Conservation (phyloP, 2,113 vertebrate species). For the Heloderma charlesbogerti region DNA sequence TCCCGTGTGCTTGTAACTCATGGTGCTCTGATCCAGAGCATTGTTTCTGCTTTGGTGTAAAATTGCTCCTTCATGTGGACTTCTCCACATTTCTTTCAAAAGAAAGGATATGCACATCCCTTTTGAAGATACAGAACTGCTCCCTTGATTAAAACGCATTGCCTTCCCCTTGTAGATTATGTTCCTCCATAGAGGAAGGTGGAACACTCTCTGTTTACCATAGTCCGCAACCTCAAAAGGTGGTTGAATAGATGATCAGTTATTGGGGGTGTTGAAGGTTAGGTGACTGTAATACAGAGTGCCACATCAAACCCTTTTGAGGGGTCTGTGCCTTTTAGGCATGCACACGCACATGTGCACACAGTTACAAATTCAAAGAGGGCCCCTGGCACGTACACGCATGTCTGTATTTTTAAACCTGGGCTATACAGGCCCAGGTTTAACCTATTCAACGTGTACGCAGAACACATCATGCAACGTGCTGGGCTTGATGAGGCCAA, state of each 20-base stretch:
- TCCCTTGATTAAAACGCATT: background rate
- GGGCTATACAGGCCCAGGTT: background rate
- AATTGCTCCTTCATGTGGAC: background rate
- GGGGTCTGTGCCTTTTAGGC: no score
- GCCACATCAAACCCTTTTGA: no score
- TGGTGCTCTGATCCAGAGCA: background rate
- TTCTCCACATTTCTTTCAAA: background rate
- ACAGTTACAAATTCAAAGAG: no score
- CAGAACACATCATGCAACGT: no score
- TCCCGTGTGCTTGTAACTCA: background rate
- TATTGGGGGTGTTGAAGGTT: no score
- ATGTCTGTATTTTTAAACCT: background rate
- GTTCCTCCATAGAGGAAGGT: no score
- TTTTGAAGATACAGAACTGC: background rate
- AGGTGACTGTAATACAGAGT: no score
- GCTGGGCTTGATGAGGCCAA: no score
- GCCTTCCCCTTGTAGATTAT: background rate
- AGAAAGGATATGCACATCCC: background rate
- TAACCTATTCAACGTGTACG: no score
- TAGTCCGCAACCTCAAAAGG: background rate
- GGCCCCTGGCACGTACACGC: no score
- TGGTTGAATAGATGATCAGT: no score
- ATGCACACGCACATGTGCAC: no score
- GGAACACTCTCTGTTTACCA: background rate
- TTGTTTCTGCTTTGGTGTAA: background rate